Conservation (phyloP, 92 coral and sea anemone genomes). For the Epizoanthus rinbou region DNA sequence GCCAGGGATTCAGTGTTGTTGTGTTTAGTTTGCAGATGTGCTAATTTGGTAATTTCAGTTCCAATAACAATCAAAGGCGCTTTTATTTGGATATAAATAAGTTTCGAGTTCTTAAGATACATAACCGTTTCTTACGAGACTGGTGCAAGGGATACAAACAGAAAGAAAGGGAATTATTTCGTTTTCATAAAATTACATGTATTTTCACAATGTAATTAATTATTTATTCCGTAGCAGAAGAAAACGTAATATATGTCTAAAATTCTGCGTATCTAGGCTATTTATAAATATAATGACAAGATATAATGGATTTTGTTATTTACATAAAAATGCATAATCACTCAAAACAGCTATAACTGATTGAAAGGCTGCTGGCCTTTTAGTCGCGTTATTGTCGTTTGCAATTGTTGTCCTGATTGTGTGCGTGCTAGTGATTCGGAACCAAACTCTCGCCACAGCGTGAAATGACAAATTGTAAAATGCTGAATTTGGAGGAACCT, state of each 20-base stretch:
- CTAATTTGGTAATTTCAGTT: not conserved
- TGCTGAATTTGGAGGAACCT: not conserved
- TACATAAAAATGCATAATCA: not conserved
- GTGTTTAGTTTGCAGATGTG: not conserved
- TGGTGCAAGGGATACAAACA: not conserved
- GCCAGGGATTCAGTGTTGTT: not conserved
- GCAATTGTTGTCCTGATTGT: not conserved
- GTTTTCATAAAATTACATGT: not conserved
- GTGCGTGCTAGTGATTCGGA: not conserved
- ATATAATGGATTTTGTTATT: not conserved
- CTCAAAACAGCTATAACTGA: not conserved
- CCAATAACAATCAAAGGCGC: not conserved
- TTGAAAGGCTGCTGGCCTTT: not conserved
- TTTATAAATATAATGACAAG: not conserved
- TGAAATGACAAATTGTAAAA: not conserved
- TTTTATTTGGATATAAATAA: not conserved
- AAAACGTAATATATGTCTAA: not conserved
- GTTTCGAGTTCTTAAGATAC: not conserved
- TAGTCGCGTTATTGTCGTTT: not conserved
- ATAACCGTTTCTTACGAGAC: not conserved
- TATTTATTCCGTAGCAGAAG: too few species aligned
- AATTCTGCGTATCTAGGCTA: not conserved
- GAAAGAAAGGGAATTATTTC: too few species aligned
- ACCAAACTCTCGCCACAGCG: not conserved
- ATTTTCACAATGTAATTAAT: not conserved